phyloP scores from a whole-genome alignment of 2,888 invertebrate genomes.

The Synanthedon vespiformis region DNA sequence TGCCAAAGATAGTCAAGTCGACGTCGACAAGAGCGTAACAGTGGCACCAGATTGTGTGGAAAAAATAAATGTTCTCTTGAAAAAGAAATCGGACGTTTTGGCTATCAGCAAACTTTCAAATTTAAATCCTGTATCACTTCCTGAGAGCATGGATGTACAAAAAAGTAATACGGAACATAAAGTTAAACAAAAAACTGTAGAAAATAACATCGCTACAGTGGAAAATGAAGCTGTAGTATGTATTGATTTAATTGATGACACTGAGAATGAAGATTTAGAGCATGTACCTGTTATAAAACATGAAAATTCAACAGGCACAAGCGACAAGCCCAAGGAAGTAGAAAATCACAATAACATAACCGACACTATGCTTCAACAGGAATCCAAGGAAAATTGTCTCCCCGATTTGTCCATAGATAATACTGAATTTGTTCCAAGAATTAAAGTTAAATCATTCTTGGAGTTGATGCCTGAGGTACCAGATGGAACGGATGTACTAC shows the following conservation, averaged over 20 bases:
- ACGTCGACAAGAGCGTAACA: not conserved
- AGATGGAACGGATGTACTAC: not conserved
- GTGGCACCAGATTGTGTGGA: not conserved
- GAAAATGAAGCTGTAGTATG: not conserved
- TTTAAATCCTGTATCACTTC: conserved; percentile 49
- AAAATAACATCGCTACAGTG: conserved; percentile 2
- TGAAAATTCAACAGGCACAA: conserved; percentile 33
- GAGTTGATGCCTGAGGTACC: conserved; percentile 40
- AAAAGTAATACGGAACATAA: no score
- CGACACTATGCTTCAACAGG: not conserved
- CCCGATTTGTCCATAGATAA: not conserved
- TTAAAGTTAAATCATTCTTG: conserved; percentile 51
- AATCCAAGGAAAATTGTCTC: not conserved
- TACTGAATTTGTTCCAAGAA: conserved; percentile 26
- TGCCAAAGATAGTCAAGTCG: not conserved
- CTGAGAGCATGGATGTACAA: conserved; percentile 12
- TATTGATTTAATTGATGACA: not conserved
- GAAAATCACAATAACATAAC: not conserved
- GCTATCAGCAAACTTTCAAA: conserved; percentile 23
- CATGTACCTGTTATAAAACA: conserved; percentile 45
- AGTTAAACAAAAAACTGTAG: no score
- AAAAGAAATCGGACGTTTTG: not conserved
- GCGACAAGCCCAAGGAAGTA: not conserved
- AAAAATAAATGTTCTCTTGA: conserved; percentile 2
- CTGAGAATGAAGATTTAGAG: conserved; percentile 3